A percentile compares a stretch with the other conserved stretches of the same genome.
These are phyloP conservation scores for Gavialis gangeticus DNA, from an alignment of 2,113 vertebrate species.

Conservation along the genomic window DNA sequence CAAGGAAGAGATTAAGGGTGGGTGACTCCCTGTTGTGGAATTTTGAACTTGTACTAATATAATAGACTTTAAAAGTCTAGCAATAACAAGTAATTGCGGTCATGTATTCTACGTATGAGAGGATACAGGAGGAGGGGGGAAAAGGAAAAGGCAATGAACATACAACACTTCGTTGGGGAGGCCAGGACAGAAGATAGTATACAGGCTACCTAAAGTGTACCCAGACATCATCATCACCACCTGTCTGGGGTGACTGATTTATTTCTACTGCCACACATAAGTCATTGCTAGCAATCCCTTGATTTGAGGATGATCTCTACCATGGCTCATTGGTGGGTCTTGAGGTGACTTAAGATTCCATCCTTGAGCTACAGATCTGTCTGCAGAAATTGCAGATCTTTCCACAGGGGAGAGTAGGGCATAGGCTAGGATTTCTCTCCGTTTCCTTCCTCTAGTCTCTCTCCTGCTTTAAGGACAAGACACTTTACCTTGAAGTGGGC, in stretches of 20 bases:
- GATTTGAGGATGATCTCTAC: too few species aligned
- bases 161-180: not conserved
- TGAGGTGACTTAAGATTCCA: too few species aligned
- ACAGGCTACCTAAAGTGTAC: not conserved
- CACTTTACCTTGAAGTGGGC: too few species aligned
- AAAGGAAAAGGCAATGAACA: not conserved
- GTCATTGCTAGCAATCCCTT: too few species aligned
- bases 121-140: not conserved
- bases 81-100: not conserved
- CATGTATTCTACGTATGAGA: not conserved
- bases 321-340: too few species aligned
- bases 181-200: not conserved
- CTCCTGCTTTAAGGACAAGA: too few species aligned
- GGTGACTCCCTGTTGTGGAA: constrained; percentile 1
- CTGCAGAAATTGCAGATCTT: too few species aligned
- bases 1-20: not conserved
- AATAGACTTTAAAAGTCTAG: not conserved
- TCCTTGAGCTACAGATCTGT: too few species aligned
- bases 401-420: too few species aligned
- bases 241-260: not conserved
- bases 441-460: too few species aligned
- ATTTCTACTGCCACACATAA: too few species aligned
- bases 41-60: not conserved
- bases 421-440: too few species aligned
- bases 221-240: not conserved